Evolutionary conservation across 2,797 vertebrate species (phyloP).

Genomic region (Pangasius mekongensis): DNA sequence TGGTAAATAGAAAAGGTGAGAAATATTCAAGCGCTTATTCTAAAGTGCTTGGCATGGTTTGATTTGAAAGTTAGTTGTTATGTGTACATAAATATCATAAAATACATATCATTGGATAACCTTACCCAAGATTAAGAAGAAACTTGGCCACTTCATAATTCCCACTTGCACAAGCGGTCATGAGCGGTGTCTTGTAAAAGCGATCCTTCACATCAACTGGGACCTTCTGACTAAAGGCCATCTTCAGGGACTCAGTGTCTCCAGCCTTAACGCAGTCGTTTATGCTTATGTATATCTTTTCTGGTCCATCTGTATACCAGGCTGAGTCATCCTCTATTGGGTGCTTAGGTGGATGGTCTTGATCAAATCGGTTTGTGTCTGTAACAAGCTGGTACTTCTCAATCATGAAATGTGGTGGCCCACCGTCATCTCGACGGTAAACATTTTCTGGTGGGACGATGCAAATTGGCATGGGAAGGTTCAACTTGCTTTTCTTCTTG

Average conservation of each 20-base stretch:
- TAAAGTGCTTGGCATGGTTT: not conserved
- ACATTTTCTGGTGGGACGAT: constrained; percentile 68
- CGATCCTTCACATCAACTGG: constrained; percentile 85
- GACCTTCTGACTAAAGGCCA: constrained; percentile 82
- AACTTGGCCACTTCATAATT: constrained; percentile 81
- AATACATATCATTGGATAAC: not conserved
- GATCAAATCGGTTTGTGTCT: constrained; percentile 71
- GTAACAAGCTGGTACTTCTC: constrained; percentile 74
- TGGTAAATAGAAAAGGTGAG: not conserved
- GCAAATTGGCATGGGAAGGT: constrained; percentile 83
- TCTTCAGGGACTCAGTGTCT: constrained; percentile 85
- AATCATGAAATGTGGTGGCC: constrained; percentile 83
- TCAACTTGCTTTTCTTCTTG: constrained; percentile 69
- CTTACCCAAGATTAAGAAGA: constrained; percentile 85
- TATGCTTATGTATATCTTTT: constrained; percentile 77
- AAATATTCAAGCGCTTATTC: not conserved
- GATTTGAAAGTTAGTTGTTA: not conserved
- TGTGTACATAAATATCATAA: not conserved
- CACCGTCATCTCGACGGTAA: constrained; percentile 72
- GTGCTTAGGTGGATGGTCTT: constrained; percentile 77
- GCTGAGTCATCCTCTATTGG: constrained; percentile 86
- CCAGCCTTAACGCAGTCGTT: constrained; percentile 82
- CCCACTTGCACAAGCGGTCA: constrained; percentile 84
- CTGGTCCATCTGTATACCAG: constrained; percentile 85
- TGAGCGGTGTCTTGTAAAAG: constrained; percentile 91